These are phyloP conservation scores for Acipenser ruthenus DNA, from an alignment of 2,797 vertebrate genomes.

Conservation along the genomic window DNA sequence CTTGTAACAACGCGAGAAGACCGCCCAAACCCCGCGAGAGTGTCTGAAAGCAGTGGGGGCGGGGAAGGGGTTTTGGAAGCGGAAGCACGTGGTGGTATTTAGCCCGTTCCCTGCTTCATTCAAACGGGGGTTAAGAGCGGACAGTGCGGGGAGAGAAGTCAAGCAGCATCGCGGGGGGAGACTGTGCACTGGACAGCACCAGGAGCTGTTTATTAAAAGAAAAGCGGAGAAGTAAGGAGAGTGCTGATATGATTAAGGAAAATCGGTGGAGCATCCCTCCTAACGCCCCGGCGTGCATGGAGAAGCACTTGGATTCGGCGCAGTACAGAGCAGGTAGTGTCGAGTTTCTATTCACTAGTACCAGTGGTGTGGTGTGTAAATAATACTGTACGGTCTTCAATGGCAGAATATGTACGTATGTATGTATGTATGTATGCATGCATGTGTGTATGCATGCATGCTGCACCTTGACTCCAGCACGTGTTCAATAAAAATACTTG, in stretches of 20 bases:
- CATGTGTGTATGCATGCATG: too few relatives aligned
- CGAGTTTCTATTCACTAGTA: too few relatives aligned
- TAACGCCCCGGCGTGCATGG: conserved; percentile 88
- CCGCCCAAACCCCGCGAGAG: not conserved
- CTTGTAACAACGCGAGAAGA: too few relatives aligned
- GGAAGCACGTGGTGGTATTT: conserved; percentile 22
- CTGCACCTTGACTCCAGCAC: too few relatives aligned
- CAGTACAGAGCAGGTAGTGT: conserved; percentile 71
- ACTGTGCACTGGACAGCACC: too few relatives aligned
- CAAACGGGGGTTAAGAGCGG: conserved; percentile 1
- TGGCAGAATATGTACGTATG: too few relatives aligned
- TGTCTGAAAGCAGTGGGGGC: not conserved
- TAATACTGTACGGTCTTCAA: too few relatives aligned
- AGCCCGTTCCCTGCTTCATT: conserved; percentile 7
- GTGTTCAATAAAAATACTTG: too few relatives aligned
- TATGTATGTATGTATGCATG: too few relatives aligned
- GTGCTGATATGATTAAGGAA: conserved; percentile 57
- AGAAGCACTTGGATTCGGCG: conserved; percentile 74
- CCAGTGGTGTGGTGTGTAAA: too few relatives aligned
- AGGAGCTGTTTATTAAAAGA: not conserved
- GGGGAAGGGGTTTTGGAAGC: conserved; percentile 20
- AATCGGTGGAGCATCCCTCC: conserved; percentile 78
- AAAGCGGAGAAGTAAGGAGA: conserved; percentile 36
- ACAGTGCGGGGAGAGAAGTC: not conserved
- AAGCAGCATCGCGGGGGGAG: not conserved